Base-by-base conservation (phyloP, 2,888 invertebrate genomes). In the Epinotia nisella region DNA sequence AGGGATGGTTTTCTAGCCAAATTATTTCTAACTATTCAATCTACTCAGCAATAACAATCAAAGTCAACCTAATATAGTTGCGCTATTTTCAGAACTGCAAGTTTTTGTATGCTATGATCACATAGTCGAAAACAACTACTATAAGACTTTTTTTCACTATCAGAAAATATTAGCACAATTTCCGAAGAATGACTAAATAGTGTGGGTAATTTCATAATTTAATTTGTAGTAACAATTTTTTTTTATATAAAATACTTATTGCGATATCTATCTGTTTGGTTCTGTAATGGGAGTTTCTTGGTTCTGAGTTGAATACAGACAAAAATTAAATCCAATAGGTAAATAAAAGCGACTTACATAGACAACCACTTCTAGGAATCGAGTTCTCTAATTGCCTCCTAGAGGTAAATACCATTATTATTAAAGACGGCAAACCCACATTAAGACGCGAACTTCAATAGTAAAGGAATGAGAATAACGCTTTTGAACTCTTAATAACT, bases 401-500 rank as follows among this genome's bases (percentile, higher is more conserved):
- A 59, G 17, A 39, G 17, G 11, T 35, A 17, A 49, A 49, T 49
- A 49, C 7, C 49, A 49, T n/a, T 49, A 49, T n/a, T 49, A 51
- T 66, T 55, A 41, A 41, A 66, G n/a, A 29, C 29, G 15, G 29
- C 2, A 15, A 24, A 53, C 55, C 55, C 39, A 41, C 66, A 55
- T 55, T 66, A 56, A 21, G 24, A n/a, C 19, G 15, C 41, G 41
- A 66, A 66, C 41, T 49, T 35, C 41, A 10, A 19, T 59, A 15
- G 11, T 17, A 58, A 65, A 19, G 59, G 53, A 62, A 61, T 56
- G 83, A 86, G 82, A 82, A 76, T 86, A 86, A 87, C 82, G 82
- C 80, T 75, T n/a, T n/a, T 78, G 74, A 83, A 87, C 84, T 85
- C 85, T 83, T 87, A 87, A 90, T 84, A 82, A 84, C 81, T 82